A percentile compares a stretch with the other conserved stretches of the same genome.
Conservation (phyloP, 2,113 vertebrate species). For the Lethenteron reissneri region DNA sequence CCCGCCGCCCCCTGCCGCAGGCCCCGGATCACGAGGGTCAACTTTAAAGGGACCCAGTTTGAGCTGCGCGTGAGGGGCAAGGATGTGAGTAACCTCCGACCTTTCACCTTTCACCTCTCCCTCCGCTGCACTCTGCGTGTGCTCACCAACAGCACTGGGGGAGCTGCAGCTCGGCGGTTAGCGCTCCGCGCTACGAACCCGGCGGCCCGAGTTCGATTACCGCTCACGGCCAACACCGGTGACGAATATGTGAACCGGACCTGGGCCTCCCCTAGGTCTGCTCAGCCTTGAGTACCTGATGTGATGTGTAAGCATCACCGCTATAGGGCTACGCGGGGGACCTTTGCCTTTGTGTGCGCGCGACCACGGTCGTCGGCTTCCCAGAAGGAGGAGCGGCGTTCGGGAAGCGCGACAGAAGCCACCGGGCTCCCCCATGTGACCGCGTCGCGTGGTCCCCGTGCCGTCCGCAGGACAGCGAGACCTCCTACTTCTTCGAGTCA, state of each 20-base stretch:
- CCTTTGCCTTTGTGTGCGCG: not conserved
- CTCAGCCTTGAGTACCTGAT: not conserved
- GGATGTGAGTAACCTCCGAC: constrained; percentile 40
- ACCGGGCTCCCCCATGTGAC: not conserved
- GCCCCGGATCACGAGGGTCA: constrained; percentile 68
- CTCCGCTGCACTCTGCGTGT: not conserved
- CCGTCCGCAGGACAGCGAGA: constrained; percentile 45
- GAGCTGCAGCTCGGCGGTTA: not conserved
- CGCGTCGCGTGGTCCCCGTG: constrained; percentile 6
- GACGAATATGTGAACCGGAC: not conserved
- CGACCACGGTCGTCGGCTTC: not conserved
- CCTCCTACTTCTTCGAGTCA: constrained; percentile 62
- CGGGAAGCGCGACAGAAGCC: not conserved
- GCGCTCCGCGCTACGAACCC: not conserved
- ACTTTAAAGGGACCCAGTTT: constrained; percentile 65
- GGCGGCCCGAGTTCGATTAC: not conserved
- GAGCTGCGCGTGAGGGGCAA: constrained; percentile 56
- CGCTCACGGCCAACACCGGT: not conserved
- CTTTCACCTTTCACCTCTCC: not conserved
- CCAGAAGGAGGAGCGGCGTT: not conserved
- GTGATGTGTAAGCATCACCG: too few species aligned
- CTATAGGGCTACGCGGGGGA: not conserved
- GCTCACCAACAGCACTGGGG: not conserved
- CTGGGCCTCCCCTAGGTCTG: not conserved
- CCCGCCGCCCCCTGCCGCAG: constrained; percentile 18